Base-by-base conservation (phyloP, 2,113 vertebrate genomes). In the Cathartes aura region DNA sequence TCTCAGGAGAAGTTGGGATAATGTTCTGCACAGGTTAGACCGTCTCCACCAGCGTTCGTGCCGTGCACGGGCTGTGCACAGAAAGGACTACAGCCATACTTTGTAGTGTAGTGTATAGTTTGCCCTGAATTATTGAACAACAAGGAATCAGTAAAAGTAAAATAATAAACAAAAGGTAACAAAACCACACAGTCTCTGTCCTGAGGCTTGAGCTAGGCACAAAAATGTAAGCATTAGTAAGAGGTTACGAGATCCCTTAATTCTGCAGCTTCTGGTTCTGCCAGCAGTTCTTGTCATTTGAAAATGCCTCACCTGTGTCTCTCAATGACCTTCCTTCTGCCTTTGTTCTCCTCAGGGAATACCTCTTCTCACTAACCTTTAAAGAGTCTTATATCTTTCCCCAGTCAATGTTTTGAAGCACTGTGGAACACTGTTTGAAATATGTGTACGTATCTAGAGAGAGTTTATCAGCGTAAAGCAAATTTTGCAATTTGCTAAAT, bases 11-110 rank as follows among this genome's bases (percentile, higher is more conserved):
- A 68, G 38, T 23, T 60, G 40, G 43, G 67, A 74, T 52, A 36
- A 34, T 8, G 11, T 43, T 74, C 68, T 43, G 32, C 17, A 11
- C 4, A 4, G 22, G 22, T 63, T 67, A 42, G 47, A 36, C 7
- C 4, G 2, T 55, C 34, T 75, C 52, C 45, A 16, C 10, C 32
- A 27, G 34, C 24, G 55, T 12, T 73, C 3, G 2, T 78, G 64
- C 53, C 3, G 3, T 45, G 59, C 42, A 8, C 38, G 3, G 15
- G 12, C 3, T 16, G 1, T 19, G 11, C 26, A 42, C 0, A 1
- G 47, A 23, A 47, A 42, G 30, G 34, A 58, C 26, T 7, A 24
- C 12, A 78, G 32, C 16, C 24, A 11, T n/a, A 30, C 10, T 38
- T 76, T 26, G 62, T 52, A 14, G 9, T 5, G 6, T 8, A 15